Percentiles rank a stretch among this genome's conserved stretches.
Evolutionary conservation across 2,888 invertebrate genomes (phyloP).

Genomic region (Hirtodrosophila confusa): DNA sequence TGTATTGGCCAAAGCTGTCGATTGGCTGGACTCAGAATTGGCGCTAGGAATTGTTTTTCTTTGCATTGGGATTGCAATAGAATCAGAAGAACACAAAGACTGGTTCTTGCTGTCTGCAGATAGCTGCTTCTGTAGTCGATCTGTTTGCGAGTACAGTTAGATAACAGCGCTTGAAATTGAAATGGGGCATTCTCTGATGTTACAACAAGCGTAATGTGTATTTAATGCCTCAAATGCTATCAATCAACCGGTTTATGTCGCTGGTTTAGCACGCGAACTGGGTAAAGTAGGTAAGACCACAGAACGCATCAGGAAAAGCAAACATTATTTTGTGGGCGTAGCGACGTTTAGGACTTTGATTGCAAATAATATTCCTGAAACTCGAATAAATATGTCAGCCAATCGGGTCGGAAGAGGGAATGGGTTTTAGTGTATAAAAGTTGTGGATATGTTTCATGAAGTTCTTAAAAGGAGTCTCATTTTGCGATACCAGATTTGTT

Average conservation of each 20-base stretch:
- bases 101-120: slow-evolving; percentile 35
- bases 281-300: not conserved
- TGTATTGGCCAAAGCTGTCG: slow-evolving; percentile 22
- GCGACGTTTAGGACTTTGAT: no score
- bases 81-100: slow-evolving; percentile 39
- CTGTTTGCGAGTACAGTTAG: slow-evolving; percentile 50
- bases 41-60: slow-evolving; percentile 27
- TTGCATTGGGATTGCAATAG: slow-evolving; percentile 30
- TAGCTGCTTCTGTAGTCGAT: slow-evolving; percentile 25
- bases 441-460: no score
- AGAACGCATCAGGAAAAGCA: not conserved
- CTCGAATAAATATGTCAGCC: no score
- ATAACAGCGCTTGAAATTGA: slow-evolving; percentile 51
- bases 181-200: slow-evolving; percentile 47
- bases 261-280: not conserved
- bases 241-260: slow-evolving; percentile 54
- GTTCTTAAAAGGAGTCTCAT: no score
- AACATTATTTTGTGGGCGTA: slow-evolving; percentile 13
- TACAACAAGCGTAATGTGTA: slow-evolving; percentile 36
- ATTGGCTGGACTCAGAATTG: slow-evolving; percentile 30
- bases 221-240: slow-evolving; percentile 43
- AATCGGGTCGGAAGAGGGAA: no score
- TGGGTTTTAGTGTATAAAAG: no score
- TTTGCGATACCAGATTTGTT: no score
- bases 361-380: no score